Conservation (phyloP, 2,113 vertebrate genomes). For the Sinosuthora webbiana region DNA sequence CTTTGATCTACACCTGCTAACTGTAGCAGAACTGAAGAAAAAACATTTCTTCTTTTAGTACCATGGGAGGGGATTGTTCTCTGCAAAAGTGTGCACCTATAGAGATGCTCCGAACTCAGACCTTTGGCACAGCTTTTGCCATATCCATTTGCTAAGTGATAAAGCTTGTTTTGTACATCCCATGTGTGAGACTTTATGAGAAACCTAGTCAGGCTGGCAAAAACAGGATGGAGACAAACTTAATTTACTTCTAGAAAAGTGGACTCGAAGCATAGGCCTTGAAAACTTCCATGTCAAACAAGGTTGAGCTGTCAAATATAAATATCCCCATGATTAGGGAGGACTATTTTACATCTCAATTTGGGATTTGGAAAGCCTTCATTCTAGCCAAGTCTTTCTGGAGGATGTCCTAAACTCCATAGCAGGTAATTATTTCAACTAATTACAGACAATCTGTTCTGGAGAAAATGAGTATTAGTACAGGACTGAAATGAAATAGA, state of each 20-base stretch:
- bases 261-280: background rate
- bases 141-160: background rate
- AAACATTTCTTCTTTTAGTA: background rate
- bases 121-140: background rate
- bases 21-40: background rate
- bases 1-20: background rate
- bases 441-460: constrained; percentile 48
- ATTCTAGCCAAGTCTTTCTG: constrained; percentile 27
- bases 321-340: background rate
- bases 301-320: background rate
- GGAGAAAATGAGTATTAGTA: constrained; percentile 17
- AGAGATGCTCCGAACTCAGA: background rate
- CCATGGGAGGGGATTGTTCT: background rate
- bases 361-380: background rate
- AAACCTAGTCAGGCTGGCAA: background rate
- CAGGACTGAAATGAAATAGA: background rate
- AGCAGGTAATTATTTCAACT: constrained; percentile 46
- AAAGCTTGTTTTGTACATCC: background rate
- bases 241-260: background rate
- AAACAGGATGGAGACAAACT: background rate
- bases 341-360: background rate
- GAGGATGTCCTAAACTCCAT: constrained; percentile 21
- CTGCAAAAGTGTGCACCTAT: background rate
- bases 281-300: background rate
- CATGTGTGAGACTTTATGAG: background rate